Conservation (phyloP, 2,888 invertebrate genomes). For the Sesamia inferens region DNA sequence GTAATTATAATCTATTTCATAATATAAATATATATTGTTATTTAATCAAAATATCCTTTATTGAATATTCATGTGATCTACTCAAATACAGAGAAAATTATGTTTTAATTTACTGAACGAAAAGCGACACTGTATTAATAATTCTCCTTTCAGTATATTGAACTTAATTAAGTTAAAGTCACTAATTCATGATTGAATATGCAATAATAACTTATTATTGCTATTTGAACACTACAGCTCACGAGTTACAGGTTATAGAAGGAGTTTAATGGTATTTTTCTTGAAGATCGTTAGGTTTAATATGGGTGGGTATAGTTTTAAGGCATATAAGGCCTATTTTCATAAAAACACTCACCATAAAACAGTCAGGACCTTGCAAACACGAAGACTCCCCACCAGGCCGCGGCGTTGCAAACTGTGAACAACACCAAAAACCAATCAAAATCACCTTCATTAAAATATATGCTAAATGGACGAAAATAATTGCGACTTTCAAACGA, state of each 20-base stretch:
- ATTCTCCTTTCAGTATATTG: background rate
- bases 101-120: background rate
- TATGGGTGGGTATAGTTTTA: slow-evolving; percentile 13
- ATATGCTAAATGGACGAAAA: slow-evolving; percentile 40
- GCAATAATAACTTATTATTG: slow-evolving; percentile 7
- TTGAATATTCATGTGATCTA: background rate
- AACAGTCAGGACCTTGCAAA: slow-evolving; percentile 93
- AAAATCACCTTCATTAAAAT: slow-evolving; percentile 41
- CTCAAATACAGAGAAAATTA: too few relatives aligned
- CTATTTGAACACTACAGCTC: slow-evolving; percentile 14
- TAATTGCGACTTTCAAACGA: slow-evolving; percentile 31
- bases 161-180: background rate
- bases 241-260: slow-evolving; percentile 4
- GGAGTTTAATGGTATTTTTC: slow-evolving; percentile 1
- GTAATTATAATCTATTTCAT: too few relatives aligned
- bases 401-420: slow-evolving; percentile 91
- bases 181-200: background rate
- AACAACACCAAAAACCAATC: slow-evolving; percentile 83
- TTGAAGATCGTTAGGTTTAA: slow-evolving; percentile 33
- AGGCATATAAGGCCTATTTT: slow-evolving; percentile 23
- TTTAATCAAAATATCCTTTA: background rate
- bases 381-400: slow-evolving; percentile 92
- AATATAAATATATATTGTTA: background rate
- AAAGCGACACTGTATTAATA: background rate
- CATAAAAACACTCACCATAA: slow-evolving; percentile 90